Base-by-base conservation (phyloP, 2,797 vertebrate genomes). In the Apogon talboti region DNA sequence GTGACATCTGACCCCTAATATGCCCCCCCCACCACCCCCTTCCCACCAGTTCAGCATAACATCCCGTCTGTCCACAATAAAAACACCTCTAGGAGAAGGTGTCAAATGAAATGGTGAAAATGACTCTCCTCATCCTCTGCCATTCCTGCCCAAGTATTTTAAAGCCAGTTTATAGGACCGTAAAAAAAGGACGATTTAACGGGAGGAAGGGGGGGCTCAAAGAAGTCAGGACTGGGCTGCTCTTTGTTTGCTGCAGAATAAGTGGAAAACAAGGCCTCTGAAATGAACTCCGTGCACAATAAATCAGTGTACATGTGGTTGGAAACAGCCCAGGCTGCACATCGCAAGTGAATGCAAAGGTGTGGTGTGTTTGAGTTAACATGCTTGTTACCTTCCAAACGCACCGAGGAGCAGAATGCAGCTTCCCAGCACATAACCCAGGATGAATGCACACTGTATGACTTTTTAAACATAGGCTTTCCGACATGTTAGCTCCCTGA, bases 121-220 rank as follows among this genome's bases (percentile, higher is more conserved):
- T 35, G 68, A 70, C 37, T 74, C 75, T 56, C 48, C 68, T 89
- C 74, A 87, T 85, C 81, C 76, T 68, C 58, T 50, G 64, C 56
- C 53, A 11, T 78, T 63, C 66, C 66, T 79, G 51, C 18, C 33
- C 57, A 74, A 80, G 83, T 79, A 86, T 86, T 89, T 83, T 84
- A 93, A 82, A 90, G 81, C 67, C 84, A 78, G 89, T 92, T 89
- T 88, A 92, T 75, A 70, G 78, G 85, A 91, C 79, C 45, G 28
- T 90, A 89, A 93, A 93, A 93, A 56, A 21, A 84, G 61, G 82
- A 33, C 67, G 82, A 89, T 89, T 90, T 92, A 80, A 86, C 47
- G 3, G 83, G 61, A 72, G 57, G 73, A 49, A 81, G 48, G 8
- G 18, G 45, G 53, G 76, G n/a, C 71, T 88, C 38, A 83, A 89